Percentiles rank a stretch among this genome's conserved stretches.
phyloP scores from a whole-genome alignment of 2,888 invertebrate genomes.

The Rotaria magnacalcarata region DNA sequence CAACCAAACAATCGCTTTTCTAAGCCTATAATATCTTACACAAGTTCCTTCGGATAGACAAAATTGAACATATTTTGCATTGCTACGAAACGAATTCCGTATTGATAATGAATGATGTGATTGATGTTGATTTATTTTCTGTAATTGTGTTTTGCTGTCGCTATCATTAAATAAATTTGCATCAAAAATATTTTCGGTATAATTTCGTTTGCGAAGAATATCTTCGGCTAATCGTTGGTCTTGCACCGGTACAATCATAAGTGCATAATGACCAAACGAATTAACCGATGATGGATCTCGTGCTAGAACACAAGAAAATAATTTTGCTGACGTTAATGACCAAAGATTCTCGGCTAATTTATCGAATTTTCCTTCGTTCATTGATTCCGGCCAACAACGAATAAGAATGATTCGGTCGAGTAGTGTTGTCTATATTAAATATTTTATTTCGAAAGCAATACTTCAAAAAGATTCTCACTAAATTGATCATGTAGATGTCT shows the following conservation, averaged over 20 bases:
- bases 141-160: neutral
- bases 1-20: too few relatives aligned
- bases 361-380: neutral
- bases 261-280: neutral
- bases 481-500: neutral
- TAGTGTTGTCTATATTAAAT: neutral
- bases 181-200: neutral
- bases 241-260: neutral
- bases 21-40: neutral
- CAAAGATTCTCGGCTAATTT: conserved; percentile 19
- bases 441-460: neutral
- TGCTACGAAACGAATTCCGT: neutral
- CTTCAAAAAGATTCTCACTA: neutral
- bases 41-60: conserved; percentile 11
- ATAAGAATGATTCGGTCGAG: neutral
- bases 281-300: neutral
- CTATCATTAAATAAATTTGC: neutral
- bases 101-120: neutral
- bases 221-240: conserved; percentile 4
- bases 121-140: neutral
- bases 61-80: conserved; percentile 8
- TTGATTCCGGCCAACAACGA: neutral
- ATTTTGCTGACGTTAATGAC: neutral
- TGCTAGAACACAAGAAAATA: conserved; percentile 6
- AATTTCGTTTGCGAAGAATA: neutral